Percentiles rank a stretch among this genome's conserved stretches.
These are phyloP conservation scores for Eledona agricola DNA, from an alignment of 2,888 invertebrate genomes.

Conservation along the genomic window DNA sequence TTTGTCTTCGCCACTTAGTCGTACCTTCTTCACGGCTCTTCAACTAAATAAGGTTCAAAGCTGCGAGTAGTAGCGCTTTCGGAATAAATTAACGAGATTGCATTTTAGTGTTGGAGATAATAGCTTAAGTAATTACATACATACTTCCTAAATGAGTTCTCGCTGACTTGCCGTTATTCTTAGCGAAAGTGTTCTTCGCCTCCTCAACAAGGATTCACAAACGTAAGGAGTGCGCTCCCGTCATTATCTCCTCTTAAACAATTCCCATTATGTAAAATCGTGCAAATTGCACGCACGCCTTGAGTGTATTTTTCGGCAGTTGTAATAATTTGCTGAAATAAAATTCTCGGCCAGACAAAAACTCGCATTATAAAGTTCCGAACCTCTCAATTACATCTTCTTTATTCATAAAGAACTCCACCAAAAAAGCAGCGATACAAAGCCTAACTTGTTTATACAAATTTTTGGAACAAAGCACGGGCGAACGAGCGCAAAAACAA, in stretches of 20 bases:
- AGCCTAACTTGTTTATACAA: too few species aligned
- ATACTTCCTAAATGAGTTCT: conserved; percentile 32
- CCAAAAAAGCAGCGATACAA: too few species aligned
- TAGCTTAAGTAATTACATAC: conserved; percentile 30
- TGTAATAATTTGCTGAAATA: too few species aligned
- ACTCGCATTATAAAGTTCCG: too few species aligned
- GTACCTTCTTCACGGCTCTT: conserved; percentile 1
- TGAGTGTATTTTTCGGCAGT: not conserved
- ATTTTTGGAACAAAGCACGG: too few species aligned
- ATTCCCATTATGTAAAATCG: not conserved
- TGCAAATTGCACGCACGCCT: conserved; percentile 1
- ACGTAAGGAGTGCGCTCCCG: conserved; percentile 3
- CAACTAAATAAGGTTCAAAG: not conserved
- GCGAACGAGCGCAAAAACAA: too few species aligned
- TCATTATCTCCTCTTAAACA: not conserved
- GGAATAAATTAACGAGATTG: conserved; percentile 33
- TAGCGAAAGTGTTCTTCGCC: conserved; percentile 29
- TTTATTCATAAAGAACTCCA: too few species aligned
- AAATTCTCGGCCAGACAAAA: too few species aligned
- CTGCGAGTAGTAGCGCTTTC: not conserved
- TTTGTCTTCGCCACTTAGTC: conserved; percentile 1
- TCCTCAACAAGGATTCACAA: conserved; percentile 21
- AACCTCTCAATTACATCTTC: too few species aligned
- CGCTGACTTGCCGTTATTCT: conserved; percentile 29
- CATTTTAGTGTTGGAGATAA: conserved; percentile 25